Base-by-base conservation (phyloP, 2,113 vertebrate species). In the Hippopotamus amphibius region DNA sequence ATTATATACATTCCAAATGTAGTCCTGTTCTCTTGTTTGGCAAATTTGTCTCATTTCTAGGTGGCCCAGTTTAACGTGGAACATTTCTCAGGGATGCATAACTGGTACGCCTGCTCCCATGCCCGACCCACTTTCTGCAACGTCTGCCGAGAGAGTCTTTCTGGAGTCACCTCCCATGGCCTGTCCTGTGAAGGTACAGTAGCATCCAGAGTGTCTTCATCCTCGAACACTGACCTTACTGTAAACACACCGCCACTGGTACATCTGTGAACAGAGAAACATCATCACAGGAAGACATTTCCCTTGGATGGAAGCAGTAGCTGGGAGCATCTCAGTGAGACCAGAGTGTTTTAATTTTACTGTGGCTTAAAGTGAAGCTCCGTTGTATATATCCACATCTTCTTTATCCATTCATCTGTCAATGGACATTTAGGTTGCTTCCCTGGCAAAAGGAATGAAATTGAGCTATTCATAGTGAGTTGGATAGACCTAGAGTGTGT, bases 61-160 rank as follows among this genome's bases (percentile, higher is more conserved):
- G 99, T 99, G 96, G 99, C 99, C 98, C 99, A 99, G 99, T 99
- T 99, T 99, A 99, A 99, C 98, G 99, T 99, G 99, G 99, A 99
- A 98, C 99, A 99, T 99, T 99, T 99, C 99, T 99, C 99, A 99
- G 99, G 99, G 99, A 99, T 99, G 99, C 99, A 99, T 99, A 99
- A 99, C 99, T 99, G 99, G 99, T 99, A 99, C 96, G 99, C 99
- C 99, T 99, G 99, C 99, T 99, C 99, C 98, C 99, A 99, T 2
- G 99, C 99, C 97, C 99, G 99, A 94, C 99, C 99, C 82, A 99
- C 99, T 98, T 99, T 99, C 98, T 99, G 99, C 95, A 99, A 99
- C 28, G 99, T 99, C 97, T 99, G 99, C 97, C 99, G 99, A 97
- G 99, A 99, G 97, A 99, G 99, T 97, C 99, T 99, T 71, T 99